Percentiles rank a stretch among this genome's conserved stretches.
Evolutionary conservation across 2,113 vertebrate species (phyloP).

Genomic region (Salvelinus alpinus): DNA sequence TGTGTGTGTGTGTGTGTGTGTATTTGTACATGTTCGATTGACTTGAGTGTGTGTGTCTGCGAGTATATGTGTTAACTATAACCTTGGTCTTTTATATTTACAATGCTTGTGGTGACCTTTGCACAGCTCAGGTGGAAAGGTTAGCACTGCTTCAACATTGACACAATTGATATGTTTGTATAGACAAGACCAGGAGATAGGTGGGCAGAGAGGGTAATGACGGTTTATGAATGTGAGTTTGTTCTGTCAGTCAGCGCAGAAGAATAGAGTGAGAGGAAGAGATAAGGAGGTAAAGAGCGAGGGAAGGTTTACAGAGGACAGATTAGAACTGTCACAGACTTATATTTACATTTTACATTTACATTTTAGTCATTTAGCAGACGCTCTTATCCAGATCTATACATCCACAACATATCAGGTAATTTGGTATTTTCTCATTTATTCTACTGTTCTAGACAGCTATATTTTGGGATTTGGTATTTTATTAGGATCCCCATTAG

Average conservation of each 20-base stretch:
- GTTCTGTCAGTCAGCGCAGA: slow-evolving; percentile 44
- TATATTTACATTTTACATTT: background rate
- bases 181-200: slow-evolving; percentile 39
- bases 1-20: background rate
- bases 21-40: background rate
- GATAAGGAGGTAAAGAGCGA: slow-evolving; percentile 30
- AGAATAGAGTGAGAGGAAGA: background rate
- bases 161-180: slow-evolving; percentile 76
- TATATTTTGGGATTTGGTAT: background rate
- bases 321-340: slow-evolving; percentile 22
- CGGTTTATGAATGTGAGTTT: slow-evolving; percentile 63
- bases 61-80: background rate
- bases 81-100: slow-evolving; percentile 26
- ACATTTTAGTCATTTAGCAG: too few species aligned
- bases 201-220: slow-evolving; percentile 50
- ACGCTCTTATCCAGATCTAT: slow-evolving; percentile 30
- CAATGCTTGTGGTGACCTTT: slow-evolving; percentile 66
- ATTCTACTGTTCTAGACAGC: background rate
- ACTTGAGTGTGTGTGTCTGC: slow-evolving; percentile 1
- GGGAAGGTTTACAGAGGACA: slow-evolving; percentile 30
- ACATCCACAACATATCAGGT: slow-evolving; percentile 53
- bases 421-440: slow-evolving; percentile 35
- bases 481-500: too few species aligned
- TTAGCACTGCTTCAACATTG: slow-evolving; percentile 63
- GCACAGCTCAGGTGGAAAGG: slow-evolving; percentile 64